Conservation (phyloP, 2,888 invertebrate species). For the Antheraea assamensis region DNA sequence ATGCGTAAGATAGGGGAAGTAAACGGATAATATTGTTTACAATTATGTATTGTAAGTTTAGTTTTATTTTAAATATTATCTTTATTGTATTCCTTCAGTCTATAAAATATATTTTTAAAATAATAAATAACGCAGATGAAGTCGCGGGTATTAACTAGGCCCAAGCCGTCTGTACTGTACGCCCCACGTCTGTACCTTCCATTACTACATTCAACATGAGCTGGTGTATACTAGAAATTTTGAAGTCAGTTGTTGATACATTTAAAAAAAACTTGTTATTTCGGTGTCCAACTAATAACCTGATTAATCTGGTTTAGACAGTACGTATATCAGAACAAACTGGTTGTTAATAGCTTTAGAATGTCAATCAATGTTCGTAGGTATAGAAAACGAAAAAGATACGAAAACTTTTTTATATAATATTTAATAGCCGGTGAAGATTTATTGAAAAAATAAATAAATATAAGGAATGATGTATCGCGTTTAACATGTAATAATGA, state of each 20-base stretch:
- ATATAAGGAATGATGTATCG: background rate
- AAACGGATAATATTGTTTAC: too few species aligned
- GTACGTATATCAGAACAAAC: background rate
- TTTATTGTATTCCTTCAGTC: too few species aligned
- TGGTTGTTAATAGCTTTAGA: background rate
- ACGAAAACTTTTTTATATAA: background rate
- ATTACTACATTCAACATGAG: constrained; percentile 95
- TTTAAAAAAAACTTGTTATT: constrained; percentile 1
- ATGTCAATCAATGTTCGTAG: background rate
- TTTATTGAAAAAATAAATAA: background rate
- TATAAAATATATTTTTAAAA: too few species aligned
- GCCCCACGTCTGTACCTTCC: constrained; percentile 85
- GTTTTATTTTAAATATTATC: too few species aligned
- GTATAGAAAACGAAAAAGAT: background rate
- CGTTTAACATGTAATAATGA: background rate
- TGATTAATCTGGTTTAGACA: background rate
- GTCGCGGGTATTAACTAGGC: constrained; percentile 58
- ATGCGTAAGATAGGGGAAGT: too few species aligned
- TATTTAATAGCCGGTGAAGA: background rate
- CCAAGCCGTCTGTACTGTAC: too few species aligned
- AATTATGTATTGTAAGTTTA: too few species aligned
- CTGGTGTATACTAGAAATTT: constrained; percentile 83
- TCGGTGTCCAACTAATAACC: background rate
- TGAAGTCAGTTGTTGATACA: background rate
- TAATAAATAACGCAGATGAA: too few species aligned